A percentile compares a stretch with the other conserved stretches of the same genome.
Conservation (phyloP, 2,113 vertebrate genomes). For the Jacana jacana region DNA sequence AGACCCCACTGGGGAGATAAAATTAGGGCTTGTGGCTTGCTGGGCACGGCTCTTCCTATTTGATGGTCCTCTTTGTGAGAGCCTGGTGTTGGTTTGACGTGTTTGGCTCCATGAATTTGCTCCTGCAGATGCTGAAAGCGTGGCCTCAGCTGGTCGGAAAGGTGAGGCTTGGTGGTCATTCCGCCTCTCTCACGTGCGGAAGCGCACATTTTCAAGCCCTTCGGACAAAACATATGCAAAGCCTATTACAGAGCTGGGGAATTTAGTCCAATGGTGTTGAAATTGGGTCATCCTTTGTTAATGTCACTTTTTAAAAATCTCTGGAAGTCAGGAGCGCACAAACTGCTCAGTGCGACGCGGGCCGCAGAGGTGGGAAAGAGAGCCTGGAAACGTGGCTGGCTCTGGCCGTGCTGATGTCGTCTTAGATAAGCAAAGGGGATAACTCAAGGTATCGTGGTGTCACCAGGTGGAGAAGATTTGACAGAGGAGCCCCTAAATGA, state of each 20-base stretch:
- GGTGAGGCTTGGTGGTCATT: not conserved
- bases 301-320: not conserved
- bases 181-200: not conserved
- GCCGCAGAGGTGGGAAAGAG: not conserved
- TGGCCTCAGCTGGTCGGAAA: not conserved
- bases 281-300: slow-evolving; percentile 61
- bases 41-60: not conserved
- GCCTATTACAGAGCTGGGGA: not conserved
- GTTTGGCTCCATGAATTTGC: not conserved
- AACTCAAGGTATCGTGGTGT: not conserved
- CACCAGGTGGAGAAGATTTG: not conserved
- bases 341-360: not conserved
- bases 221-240: slow-evolving; percentile 22
- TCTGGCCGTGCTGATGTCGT: fast-evolving
- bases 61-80: not conserved
- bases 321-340: not conserved
- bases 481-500: not conserved
- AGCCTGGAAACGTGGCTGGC: not conserved
- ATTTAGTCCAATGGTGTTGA: not conserved
- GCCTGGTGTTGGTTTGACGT: not conserved
- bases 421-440: not conserved
- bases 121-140: not conserved
- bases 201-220: not conserved
- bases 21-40: not conserved
- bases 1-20: not conserved